phyloP scores from a whole-genome alignment of 2,113 vertebrate species.

The Chlorodrepanis virens region DNA sequence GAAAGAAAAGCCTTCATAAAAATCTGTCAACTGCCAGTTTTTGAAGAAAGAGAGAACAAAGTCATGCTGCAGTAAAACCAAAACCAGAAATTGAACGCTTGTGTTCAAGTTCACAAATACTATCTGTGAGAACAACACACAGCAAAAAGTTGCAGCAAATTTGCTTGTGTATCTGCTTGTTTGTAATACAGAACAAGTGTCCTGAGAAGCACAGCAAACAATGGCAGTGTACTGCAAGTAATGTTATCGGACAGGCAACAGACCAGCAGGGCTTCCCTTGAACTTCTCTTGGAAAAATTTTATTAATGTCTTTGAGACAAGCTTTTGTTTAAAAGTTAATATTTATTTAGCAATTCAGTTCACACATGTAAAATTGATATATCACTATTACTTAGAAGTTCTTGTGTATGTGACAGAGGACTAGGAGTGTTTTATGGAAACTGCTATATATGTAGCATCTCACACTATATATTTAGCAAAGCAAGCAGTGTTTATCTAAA shows the following conservation, averaged over 20 bases:
- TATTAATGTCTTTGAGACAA: background rate
- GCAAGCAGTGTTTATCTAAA: background rate
- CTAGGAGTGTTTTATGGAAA: background rate
- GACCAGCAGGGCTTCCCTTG: background rate
- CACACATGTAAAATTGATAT: background rate
- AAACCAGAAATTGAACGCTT: background rate
- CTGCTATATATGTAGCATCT: background rate
- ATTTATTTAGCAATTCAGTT: background rate
- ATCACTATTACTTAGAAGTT: background rate
- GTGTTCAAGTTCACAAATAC: background rate
- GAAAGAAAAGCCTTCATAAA: background rate
- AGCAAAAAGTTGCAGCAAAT: background rate
- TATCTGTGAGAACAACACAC: background rate
- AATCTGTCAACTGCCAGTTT: background rate
- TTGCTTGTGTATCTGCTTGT: background rate
- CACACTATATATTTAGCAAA: background rate
- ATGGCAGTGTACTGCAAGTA: background rate
- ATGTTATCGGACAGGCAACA: background rate
- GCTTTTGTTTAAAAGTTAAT: background rate
- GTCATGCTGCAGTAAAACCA: background rate
- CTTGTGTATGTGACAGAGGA: background rate
- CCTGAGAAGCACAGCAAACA: background rate
- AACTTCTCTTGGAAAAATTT: background rate
- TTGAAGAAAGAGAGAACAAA: background rate
- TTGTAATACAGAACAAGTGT: background rate